phyloP scores from a whole-genome alignment of 2,797 vertebrate genomes.

The Carduelis carduelis region DNA sequence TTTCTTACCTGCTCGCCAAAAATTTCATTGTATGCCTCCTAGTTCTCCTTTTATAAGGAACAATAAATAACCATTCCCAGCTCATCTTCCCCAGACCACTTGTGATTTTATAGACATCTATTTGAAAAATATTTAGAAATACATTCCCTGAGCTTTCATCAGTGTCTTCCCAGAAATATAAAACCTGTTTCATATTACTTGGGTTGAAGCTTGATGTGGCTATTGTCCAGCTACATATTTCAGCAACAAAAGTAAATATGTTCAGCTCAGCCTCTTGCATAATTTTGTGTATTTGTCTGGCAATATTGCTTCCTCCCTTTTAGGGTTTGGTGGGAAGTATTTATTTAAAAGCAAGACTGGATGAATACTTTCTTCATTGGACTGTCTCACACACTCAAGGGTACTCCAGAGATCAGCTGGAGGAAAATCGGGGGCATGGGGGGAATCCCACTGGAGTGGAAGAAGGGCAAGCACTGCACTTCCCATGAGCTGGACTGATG shows the following conservation, averaged over 20 bases:
- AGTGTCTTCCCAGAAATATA: not conserved
- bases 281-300: not conserved
- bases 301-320: not conserved
- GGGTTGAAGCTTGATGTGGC: not conserved
- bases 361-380: not conserved
- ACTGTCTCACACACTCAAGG: not conserved
- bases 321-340: not conserved
- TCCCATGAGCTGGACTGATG: rapidly evolving
- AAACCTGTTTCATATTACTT: slow-evolving; percentile 19
- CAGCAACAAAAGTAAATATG: not conserved
- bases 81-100: not conserved
- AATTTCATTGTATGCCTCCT: not conserved
- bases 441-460: not conserved
- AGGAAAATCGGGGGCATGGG: rapidly evolving
- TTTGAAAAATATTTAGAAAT: not conserved
- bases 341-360: not conserved
- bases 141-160: slow-evolving; percentile 17
- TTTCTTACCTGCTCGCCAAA: not conserved
- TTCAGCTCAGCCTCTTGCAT: not conserved
- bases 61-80: slow-evolving; percentile 6
- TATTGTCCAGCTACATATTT: slow-evolving; percentile 11
- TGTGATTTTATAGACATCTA: slow-evolving; percentile 9
- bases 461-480: not conserved
- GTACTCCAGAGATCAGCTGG: not conserved
- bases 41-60: not conserved